phyloP scores from a whole-genome alignment of 2,888 invertebrate genomes.

The Polyommatus iphigenia region DNA sequence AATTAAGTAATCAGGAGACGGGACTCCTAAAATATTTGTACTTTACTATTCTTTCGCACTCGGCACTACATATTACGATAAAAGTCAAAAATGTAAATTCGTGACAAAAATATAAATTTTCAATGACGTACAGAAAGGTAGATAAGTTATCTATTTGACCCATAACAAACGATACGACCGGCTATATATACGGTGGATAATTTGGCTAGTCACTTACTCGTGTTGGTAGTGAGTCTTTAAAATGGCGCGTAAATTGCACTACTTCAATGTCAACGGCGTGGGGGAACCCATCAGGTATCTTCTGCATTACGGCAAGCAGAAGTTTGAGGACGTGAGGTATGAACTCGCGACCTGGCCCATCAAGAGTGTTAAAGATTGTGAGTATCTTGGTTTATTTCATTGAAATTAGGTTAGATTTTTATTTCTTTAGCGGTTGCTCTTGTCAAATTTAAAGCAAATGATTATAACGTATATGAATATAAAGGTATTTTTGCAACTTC shows the following conservation, averaged over 20 bases:
- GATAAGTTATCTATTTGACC: neutral
- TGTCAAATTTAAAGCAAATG: no score
- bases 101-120: neutral
- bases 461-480: no score
- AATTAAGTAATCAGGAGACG: neutral
- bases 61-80: neutral
- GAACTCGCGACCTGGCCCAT: constrained; percentile 54
- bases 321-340: constrained; percentile 60
- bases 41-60: neutral
- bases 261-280: constrained; percentile 49
- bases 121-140: neutral
- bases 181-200: constrained; percentile 13
- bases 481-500: no score
- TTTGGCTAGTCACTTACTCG: constrained; percentile 28
- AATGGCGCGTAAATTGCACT: constrained; percentile 42
- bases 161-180: neutral
- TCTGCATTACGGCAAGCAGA: constrained; percentile 61
- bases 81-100: neutral
- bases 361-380: constrained; percentile 56
- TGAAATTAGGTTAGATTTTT: neutral
- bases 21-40: neutral
- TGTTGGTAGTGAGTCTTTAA: constrained; percentile 29
- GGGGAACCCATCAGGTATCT: constrained; percentile 63
- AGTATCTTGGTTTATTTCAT: constrained; percentile 43
- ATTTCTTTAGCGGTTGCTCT: no score